phyloP scores from a whole-genome alignment of 2,888 invertebrate genomes.

The Lacanobia oleracea region DNA sequence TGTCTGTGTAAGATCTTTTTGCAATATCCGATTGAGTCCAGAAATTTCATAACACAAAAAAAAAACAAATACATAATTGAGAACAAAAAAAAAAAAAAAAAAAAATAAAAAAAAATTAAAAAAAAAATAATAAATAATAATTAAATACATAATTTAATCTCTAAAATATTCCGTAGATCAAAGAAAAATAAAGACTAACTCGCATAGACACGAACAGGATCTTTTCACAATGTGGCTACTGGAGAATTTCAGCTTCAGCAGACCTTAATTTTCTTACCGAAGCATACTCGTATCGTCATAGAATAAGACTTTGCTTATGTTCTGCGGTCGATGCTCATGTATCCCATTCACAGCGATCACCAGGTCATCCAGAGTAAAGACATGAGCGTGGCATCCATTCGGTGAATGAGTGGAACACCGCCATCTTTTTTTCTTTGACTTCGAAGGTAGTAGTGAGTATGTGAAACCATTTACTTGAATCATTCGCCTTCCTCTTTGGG shows the following conservation, averaged over 20 bases:
- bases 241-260: not conserved
- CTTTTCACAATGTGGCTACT: not conserved
- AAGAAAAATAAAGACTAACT: too few species aligned
- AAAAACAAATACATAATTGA: too few species aligned
- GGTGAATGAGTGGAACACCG: constrained; percentile 71
- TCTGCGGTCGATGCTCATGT: constrained; percentile 42
- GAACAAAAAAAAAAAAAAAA: too few species aligned
- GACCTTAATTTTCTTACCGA: not conserved
- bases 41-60: too few species aligned
- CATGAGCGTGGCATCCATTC: constrained; percentile 68
- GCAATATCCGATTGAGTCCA: too few species aligned
- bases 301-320: not conserved
- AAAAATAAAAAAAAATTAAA: too few species aligned
- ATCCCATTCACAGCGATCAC: constrained; percentile 32
- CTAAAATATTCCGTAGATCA: too few species aligned
- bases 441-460: constrained; percentile 60
- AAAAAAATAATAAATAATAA: too few species aligned
- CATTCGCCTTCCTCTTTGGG: constrained; percentile 71
- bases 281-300: not conserved
- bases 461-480: constrained; percentile 71
- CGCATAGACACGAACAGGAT: not conserved
- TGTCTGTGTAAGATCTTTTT: too few species aligned
- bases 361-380: constrained; percentile 63
- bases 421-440: constrained; percentile 63
- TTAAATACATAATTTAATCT: too few species aligned